A percentile compares a stretch with the other conserved stretches of the same genome.
Evolutionary conservation across 2,113 vertebrate genomes (phyloP).

Genomic region (Cyprinodon variegatus): DNA sequence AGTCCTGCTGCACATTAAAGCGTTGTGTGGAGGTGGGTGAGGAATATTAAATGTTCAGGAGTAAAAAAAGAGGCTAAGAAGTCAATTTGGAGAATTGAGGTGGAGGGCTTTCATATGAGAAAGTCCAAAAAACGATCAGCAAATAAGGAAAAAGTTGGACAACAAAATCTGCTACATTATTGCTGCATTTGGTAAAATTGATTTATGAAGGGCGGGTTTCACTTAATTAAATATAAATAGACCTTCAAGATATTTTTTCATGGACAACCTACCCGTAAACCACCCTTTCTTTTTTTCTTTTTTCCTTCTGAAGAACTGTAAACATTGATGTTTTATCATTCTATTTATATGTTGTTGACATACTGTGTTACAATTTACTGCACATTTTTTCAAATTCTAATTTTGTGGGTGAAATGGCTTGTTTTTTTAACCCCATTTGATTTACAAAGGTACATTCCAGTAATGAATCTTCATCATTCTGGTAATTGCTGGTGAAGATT

Average conservation of each 20-base stretch:
- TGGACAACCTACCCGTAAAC: no score
- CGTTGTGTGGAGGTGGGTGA: slow-evolving; percentile 36
- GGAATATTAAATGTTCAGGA: slow-evolving; percentile 22
- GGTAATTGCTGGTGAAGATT: no score
- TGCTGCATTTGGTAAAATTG: background rate
- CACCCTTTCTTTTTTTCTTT: no score
- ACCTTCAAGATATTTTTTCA: background rate
- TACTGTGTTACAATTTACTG: no score
- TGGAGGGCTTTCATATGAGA: slow-evolving; percentile 2
- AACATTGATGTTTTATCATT: no score
- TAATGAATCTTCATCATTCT: no score
- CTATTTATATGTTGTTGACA: no score
- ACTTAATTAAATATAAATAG: background rate
- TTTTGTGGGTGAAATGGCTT: no score
- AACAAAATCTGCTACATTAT: background rate
- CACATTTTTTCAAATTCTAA: no score
- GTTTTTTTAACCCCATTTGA: no score
- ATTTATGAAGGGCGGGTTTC: background rate
- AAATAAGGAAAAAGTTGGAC: background rate
- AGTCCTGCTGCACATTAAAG: slow-evolving; percentile 63
- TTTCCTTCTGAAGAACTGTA: no score
- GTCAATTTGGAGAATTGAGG: slow-evolving; percentile 17
- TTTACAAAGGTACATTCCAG: no score
- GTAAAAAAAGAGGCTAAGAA: slow-evolving; percentile 2
- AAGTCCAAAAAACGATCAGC: slow-evolving; percentile 1